These are phyloP conservation scores for Leucoma salicis DNA, from an alignment of 2,888 invertebrate species.

Conservation along the genomic window DNA sequence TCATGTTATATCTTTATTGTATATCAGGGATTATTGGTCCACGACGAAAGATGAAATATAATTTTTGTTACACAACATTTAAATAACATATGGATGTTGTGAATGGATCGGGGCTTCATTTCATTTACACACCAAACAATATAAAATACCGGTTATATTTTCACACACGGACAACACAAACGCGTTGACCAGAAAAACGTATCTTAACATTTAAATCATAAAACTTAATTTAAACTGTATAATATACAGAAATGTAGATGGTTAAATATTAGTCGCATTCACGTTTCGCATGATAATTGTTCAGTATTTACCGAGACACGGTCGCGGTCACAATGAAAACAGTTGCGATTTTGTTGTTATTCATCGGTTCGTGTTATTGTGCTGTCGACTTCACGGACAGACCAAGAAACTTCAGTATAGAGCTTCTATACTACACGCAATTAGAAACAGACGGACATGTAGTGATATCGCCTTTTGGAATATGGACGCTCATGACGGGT, in stretches of 20 bases:
- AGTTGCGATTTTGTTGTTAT: slow-evolving; percentile 44
- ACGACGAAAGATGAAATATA: too few species aligned
- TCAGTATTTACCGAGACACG: slow-evolving; percentile 52
- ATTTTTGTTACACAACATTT: too few species aligned
- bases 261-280: slow-evolving; percentile 47
- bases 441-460: slow-evolving; percentile 62
- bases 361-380: slow-evolving; percentile 52
- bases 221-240: background rate
- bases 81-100: too few species aligned
- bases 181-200: background rate
- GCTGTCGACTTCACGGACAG: slow-evolving; percentile 61
- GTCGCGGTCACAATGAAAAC: slow-evolving; percentile 54
- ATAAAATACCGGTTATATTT: too few species aligned
- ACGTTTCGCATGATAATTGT: slow-evolving; percentile 50
- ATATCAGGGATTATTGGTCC: too few species aligned
- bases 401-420: slow-evolving; percentile 70
- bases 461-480: slow-evolving; percentile 74
- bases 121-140: too few species aligned
- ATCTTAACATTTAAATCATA: background rate
- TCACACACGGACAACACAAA: background rate
- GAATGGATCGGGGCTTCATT: too few species aligned
- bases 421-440: slow-evolving; percentile 64
- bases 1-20: too few species aligned
- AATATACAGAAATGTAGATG: slow-evolving; percentile 3
- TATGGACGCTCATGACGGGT: slow-evolving; percentile 76